phyloP scores from a whole-genome alignment of 2,888 invertebrate genomes.

The Calephelis perditalis region DNA sequence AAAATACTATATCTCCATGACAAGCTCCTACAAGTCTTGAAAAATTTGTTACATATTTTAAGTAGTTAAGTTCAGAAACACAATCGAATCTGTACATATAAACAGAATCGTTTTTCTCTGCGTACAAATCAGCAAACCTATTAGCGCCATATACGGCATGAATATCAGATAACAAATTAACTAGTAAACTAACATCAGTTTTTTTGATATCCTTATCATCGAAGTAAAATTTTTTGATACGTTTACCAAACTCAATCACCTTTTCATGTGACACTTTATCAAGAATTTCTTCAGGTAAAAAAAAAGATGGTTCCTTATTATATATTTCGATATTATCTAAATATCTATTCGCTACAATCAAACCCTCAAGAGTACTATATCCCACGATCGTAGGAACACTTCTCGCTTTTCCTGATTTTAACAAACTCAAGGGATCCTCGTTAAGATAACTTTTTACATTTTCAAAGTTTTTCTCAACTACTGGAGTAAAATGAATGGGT shows the following conservation, averaged over 20 bases:
- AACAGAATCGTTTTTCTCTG: constrained; percentile 19
- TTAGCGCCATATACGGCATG: constrained; percentile 33
- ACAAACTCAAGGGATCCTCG: constrained; percentile 39
- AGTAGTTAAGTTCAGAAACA: constrained; percentile 35
- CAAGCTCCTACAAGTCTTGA: constrained; percentile 39
- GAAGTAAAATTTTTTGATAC: constrained; percentile 36
- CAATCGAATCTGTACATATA: constrained; percentile 37
- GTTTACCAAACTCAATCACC: constrained; percentile 30
- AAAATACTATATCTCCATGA: constrained; percentile 56
- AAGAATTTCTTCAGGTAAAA: constrained; percentile 35
- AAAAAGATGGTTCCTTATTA: constrained; percentile 32
- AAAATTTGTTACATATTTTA: constrained; percentile 29
- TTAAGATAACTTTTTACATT: constrained; percentile 43
- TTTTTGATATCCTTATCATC: constrained; percentile 31
- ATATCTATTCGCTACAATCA: constrained; percentile 28
- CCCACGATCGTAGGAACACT: constrained; percentile 49
- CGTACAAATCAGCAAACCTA: constrained; percentile 32
- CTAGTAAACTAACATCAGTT: constrained; percentile 27
- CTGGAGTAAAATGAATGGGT: constrained; percentile 49
- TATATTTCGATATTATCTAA: constrained; percentile 32
- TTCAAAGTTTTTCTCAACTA: constrained; percentile 46
- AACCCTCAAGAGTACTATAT: constrained; percentile 42
- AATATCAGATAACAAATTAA: constrained; percentile 31
- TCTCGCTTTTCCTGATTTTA: constrained; percentile 39
- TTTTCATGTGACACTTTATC: constrained; percentile 26